Evolutionary conservation across 2,888 invertebrate genomes (phyloP).

Genomic region (Amblyjoppa fuscipennis): DNA sequence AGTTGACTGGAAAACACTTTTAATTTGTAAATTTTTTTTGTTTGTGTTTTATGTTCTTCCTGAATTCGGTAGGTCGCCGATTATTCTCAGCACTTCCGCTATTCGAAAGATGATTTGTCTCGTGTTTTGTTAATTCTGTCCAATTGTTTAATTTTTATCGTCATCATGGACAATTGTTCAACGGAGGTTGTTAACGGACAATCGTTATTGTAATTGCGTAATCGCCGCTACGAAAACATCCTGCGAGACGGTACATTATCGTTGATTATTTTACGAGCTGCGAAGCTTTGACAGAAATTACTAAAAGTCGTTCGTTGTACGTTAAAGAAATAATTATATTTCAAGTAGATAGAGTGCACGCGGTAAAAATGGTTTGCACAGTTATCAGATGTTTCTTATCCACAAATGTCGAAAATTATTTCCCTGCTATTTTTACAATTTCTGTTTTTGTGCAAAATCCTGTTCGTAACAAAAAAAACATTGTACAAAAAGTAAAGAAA

Average conservation of each 20-base stretch:
- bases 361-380: background rate
- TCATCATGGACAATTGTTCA: background rate
- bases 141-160: background rate
- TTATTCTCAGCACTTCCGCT: background rate
- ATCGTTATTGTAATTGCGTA: background rate
- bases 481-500: background rate
- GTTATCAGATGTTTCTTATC: background rate
- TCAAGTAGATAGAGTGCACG: background rate
- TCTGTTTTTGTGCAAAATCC: background rate
- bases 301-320: background rate
- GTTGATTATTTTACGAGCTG: background rate
- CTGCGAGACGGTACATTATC: background rate
- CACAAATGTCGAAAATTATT: background rate
- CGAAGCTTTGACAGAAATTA: background rate
- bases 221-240: background rate
- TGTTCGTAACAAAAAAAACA: background rate
- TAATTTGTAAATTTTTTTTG: background rate
- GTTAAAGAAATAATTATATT: background rate
- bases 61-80: background rate
- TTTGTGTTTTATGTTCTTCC: background rate
- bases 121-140: background rate
- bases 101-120: background rate
- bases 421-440: background rate
- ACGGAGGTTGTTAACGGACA: background rate
- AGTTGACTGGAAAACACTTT: slow-evolving; percentile 9